Conservation (phyloP, 2,113 vertebrate genomes). For the Calidris pygmaea region DNA sequence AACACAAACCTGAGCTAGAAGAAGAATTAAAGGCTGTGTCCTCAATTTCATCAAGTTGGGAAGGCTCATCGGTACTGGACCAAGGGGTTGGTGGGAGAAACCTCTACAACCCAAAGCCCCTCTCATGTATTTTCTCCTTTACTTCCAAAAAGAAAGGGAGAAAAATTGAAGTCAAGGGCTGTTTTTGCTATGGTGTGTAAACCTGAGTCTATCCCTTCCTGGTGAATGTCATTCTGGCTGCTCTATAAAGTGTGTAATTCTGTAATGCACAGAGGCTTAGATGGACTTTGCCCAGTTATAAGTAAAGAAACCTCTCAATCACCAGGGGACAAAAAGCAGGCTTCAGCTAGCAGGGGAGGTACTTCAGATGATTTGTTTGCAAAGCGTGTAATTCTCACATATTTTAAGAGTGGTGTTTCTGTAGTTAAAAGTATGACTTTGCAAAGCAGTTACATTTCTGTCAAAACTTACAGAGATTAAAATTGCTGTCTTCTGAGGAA, state of each 20-base stretch:
- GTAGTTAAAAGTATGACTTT: not conserved
- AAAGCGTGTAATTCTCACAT: not conserved
- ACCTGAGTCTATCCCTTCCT: not conserved
- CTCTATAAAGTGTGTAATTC: not conserved
- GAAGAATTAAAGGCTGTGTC: not conserved
- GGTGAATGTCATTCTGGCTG: not conserved
- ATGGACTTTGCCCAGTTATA: not conserved
- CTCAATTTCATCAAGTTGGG: not conserved
- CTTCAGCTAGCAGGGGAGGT: not conserved
- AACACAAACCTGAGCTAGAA: not conserved
- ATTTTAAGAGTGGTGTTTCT: not conserved
- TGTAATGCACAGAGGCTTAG: not conserved
- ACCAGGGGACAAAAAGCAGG: not conserved
- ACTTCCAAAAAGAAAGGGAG: not conserved
- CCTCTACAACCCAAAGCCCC: not conserved
- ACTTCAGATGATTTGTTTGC: not conserved
- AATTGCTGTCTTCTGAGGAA: not conserved
- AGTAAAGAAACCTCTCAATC: not conserved
- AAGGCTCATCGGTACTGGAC: not conserved
- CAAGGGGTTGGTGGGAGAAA: not conserved
- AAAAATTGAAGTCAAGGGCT: not conserved
- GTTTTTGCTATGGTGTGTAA: not conserved
- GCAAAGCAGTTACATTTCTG: not conserved
- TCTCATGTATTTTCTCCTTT: not conserved
- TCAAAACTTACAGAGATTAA: not conserved